These are phyloP conservation scores for Trinorchestia longiramus DNA, from an alignment of 1,140 invertebrate species.

Conservation along the genomic window DNA sequence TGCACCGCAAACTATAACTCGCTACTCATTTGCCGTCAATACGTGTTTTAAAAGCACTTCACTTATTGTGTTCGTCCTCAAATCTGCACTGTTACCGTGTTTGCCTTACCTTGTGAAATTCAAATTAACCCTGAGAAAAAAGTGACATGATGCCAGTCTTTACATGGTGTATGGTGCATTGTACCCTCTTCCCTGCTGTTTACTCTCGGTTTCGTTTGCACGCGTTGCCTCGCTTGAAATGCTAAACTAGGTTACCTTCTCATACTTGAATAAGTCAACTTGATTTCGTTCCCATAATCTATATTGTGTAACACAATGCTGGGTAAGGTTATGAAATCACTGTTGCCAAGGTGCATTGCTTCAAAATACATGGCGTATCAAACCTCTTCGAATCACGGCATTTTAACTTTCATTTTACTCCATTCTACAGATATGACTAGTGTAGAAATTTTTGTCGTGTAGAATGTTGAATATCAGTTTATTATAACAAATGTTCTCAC, in stretches of 20 bases:
- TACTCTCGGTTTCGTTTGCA: neutral
- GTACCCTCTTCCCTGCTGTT: neutral
- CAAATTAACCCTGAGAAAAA: conserved; percentile 6
- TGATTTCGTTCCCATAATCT: neutral
- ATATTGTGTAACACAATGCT: neutral
- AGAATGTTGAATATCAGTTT: too few species aligned
- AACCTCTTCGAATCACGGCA: neutral
- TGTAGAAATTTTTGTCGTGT: too few species aligned
- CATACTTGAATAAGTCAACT: neutral
- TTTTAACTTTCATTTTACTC: neutral
- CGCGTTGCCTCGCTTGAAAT: neutral
- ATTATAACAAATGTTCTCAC: too few species aligned
- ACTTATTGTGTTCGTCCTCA: neutral
- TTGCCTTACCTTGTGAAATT: neutral
- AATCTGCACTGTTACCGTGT: neutral
- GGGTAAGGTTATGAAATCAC: neutral
- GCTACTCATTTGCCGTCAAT: neutral
- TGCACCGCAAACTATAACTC: neutral
- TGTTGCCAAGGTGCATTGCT: neutral
- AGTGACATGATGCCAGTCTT: neutral
- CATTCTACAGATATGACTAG: neutral
- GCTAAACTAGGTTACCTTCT: neutral
- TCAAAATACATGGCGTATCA: neutral
- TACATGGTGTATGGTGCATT: neutral
- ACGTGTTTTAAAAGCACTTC: neutral